Conservation (phyloP, 2,797 vertebrate species). For the Taenioides sp. region DNA sequence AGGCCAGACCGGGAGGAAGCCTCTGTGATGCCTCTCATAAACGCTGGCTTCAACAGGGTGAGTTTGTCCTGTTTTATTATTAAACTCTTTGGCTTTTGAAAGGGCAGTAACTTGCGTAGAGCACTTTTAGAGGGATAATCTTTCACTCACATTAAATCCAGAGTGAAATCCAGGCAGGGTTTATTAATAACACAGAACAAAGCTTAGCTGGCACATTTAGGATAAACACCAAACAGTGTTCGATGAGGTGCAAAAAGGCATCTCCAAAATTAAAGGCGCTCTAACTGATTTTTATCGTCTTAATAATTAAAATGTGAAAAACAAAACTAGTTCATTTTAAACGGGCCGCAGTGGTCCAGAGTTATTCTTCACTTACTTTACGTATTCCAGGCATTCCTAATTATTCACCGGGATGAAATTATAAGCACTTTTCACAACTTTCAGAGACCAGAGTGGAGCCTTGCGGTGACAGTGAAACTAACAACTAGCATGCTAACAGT, state of each 20-base stretch:
- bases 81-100: neutral
- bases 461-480: too few relatives aligned
- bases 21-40: constrained; percentile 91
- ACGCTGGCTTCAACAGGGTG: constrained; percentile 97
- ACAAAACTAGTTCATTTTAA: too few relatives aligned
- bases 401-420: too few relatives aligned
- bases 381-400: too few relatives aligned
- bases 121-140: constrained; percentile 5
- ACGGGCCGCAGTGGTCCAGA: too few relatives aligned
- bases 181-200: constrained; percentile 12
- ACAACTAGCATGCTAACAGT: too few relatives aligned
- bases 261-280: neutral
- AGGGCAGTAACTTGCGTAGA: neutral
- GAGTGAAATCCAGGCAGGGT: neutral
- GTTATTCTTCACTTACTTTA: too few relatives aligned
- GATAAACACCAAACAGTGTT: constrained; percentile 9
- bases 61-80: constrained; percentile 34
- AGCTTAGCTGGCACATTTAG: constrained; percentile 2
- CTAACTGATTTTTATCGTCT: too few relatives aligned
- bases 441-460: too few relatives aligned
- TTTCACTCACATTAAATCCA: constrained; percentile 1
- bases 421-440: too few relatives aligned
- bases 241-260: neutral
- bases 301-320: too few relatives aligned
- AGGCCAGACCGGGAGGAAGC: constrained; percentile 94